Evolutionary conservation across 2,113 vertebrate genomes (phyloP), one percentile per base, ranked within the genome.

Genomic region (Cynopterus brachyotis): DNA sequence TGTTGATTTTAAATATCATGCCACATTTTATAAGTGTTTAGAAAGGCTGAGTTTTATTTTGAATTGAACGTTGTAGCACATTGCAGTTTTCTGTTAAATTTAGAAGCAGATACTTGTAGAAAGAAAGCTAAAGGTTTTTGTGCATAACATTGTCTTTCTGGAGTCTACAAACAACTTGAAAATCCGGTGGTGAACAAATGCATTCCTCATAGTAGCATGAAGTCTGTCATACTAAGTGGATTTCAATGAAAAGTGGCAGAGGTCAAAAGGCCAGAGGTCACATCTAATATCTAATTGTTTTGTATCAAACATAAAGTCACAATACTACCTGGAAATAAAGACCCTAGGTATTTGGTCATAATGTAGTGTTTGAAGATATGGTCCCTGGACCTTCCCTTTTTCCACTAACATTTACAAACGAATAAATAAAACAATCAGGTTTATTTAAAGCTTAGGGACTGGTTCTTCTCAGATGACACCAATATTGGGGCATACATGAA

Each of bases 41-140:
- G n/a, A 85, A 94, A 96, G 19, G 47, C 12, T 45, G 13, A 66
- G 3, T 32, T 89, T 89, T 93, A n/a, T 62, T 85, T 91, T 89
- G 40, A 92, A 94, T 60, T 89, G 32, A 60, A 57, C 47, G 26
- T 16, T 59, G 8, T 35, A 40, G 20, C 72, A 75, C 32, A 8
- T 20, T 80, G 37, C 4, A 2, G 8, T 62, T 84, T 73, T 84
- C 40, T 94, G 3, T 60, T 59, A 93, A 81, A 59, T 81, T 60
- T 70, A 60, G 37, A 76, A 47, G 8, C 6, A 76, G 11, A 64
- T 88, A 75, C 42, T 79, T 91, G 91, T 4, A 91, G n/a, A 30
- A 50, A 78, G 62, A 86, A 17, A 92, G 22, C 1, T 30, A 73
- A 67, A 16, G n/a, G 35, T 81, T 47, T 89, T 50, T 22, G n/a